Evolutionary conservation across 2,113 vertebrate species (phyloP), one percentile per base, ranked within the genome.

Genomic region (Scopus umbretta): DNA sequence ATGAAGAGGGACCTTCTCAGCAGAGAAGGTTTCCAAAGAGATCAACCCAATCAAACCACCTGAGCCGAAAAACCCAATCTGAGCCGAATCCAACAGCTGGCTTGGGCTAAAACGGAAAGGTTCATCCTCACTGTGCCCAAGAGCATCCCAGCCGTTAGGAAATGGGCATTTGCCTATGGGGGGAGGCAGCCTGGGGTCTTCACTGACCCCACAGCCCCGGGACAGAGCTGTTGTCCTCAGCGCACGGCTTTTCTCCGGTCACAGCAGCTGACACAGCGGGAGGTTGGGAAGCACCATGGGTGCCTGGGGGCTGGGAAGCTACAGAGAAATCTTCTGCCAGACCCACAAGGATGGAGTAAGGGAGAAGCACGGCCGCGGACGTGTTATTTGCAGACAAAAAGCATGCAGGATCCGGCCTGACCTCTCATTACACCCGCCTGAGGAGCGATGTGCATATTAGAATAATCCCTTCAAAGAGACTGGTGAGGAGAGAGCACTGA

Each of bases 391-490:
- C 65, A 34, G 80, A 91, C 42, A 50, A 21, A 36, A 74, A 22
- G 34, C 23, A 14, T 3, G 5, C 27, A 15, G 65, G 89, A 52
- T 72, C 87, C 56, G 0, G 27, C 74, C 61, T 65, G 87, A 80
- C 47, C 81, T 63, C 78, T 95, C 91, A 30, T 91, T 17, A 34
- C 42, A 34, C 52, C 2, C 3, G 0, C 17, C 84, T 65, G 91
- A 94, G 87, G 93, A 91, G 87, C 27, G 0, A 32, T 17, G 29
- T 43, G 80, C 55, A 32, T 53, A 61, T 75, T 59, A 16, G 93
- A 93, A 72, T 68, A 90, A 97, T 85, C 93, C 78, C 90, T 95
- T 97, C 96, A 95, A 95, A 96, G 95, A 9, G 49, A 16, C 23
- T 6, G 56, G 29, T 12, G 27, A 72, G 62, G 56, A 68, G 89